A percentile compares a stretch with the other conserved stretches of the same genome.
Evolutionary conservation across 37 sponge, comb jelly and placozoan species (phyloP).

Genomic region (Cliona cf. orientalis): DNA sequence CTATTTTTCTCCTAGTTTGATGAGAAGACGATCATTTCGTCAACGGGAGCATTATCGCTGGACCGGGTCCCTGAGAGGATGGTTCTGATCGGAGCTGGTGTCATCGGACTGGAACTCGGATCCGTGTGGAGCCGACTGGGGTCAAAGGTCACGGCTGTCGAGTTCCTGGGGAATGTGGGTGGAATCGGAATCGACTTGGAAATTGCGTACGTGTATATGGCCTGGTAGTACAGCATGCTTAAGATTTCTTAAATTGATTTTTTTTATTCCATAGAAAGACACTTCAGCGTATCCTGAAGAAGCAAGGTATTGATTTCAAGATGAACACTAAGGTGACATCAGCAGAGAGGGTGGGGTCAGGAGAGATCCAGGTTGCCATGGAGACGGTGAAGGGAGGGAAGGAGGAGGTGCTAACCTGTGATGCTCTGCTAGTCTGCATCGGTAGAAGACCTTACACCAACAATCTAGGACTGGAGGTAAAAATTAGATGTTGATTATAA

Average conservation of each 20-base stretch:
- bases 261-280: conserved; percentile 67
- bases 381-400: conserved; percentile 75
- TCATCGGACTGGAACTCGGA: conserved; percentile 98
- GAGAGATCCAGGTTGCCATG: conserved; percentile 52
- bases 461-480: conserved; percentile 91
- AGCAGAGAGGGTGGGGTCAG: conserved; percentile 4
- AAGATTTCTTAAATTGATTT: neutral
- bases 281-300: conserved; percentile 84
- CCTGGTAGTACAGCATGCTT: no score
- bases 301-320: conserved; percentile 95
- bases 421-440: conserved; percentile 91
- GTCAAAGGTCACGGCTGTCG: conserved; percentile 96
- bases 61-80: conserved; percentile 80
- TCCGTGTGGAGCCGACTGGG: conserved; percentile 97
- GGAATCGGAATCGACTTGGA: conserved; percentile 95
- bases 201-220: conserved; percentile 88
- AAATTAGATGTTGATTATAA: neutral
- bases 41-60: conserved; percentile 96
- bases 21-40: conserved; percentile 89
- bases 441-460: conserved; percentile 91
- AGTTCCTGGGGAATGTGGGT: conserved; percentile 90
- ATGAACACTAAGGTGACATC: conserved; percentile 88
- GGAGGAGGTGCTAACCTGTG: conserved; percentile 68
- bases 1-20: conserved; percentile 72
- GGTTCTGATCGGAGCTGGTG: conserved; percentile 97